Evolutionary conservation across 2,888 invertebrate genomes (phyloP).

Genomic region (Nebria salina): DNA sequence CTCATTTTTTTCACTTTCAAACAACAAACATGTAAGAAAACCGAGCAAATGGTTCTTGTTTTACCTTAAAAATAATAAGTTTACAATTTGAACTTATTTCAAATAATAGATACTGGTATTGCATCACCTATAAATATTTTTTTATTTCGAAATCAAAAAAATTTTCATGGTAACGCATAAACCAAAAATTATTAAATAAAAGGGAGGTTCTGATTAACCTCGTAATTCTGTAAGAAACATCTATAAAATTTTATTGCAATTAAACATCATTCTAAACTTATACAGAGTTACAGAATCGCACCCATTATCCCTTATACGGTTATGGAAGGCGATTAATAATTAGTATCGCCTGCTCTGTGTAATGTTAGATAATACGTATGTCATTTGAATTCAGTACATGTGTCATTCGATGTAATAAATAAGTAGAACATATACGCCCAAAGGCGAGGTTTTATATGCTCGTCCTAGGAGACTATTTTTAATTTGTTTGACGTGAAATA

Average conservation of each 20-base stretch:
- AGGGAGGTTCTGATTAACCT: too few relatives aligned
- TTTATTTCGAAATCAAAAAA: too few relatives aligned
- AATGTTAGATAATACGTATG: constrained; percentile 12
- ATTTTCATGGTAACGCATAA: too few relatives aligned
- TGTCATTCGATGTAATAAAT: constrained; percentile 1
- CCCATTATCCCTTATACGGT: background rate
- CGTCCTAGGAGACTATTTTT: background rate
- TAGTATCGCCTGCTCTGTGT: constrained; percentile 14
- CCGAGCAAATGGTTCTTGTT: background rate
- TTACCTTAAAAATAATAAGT: background rate
- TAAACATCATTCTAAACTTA: too few relatives aligned
- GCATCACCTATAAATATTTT: too few relatives aligned
- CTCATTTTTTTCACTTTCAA: constrained; percentile 54
- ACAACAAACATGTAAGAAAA: background rate
- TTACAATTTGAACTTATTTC: background rate
- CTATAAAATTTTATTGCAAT: too few relatives aligned
- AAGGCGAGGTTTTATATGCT: background rate
- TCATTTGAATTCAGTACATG: constrained; percentile 36
- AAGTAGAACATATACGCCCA: constrained; percentile 9
- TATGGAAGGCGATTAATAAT: constrained; percentile 33
- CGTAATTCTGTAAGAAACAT: too few relatives aligned
- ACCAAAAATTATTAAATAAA: too few relatives aligned
- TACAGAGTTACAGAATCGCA: too few relatives aligned
- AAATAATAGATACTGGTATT: background rate
- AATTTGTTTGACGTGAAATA: background rate